These are phyloP conservation scores for Drosophila baimaii DNA, from an alignment of 1,140 invertebrate species.

Conservation along the genomic window DNA sequence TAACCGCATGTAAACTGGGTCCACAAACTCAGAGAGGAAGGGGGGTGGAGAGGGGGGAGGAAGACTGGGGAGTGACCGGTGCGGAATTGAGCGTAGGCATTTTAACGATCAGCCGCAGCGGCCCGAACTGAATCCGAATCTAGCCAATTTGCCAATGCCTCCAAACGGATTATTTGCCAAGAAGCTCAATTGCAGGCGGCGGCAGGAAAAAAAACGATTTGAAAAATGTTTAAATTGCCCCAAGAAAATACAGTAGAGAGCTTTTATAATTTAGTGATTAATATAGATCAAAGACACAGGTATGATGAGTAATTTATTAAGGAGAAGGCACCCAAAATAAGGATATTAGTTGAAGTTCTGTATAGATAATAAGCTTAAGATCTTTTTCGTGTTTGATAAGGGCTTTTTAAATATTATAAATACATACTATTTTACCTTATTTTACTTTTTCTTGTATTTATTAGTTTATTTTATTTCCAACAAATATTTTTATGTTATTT, in stretches of 20 bases:
- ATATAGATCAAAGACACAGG: not conserved
- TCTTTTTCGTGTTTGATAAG: too few relatives aligned
- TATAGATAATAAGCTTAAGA: too few relatives aligned
- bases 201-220: constrained; percentile 38
- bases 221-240: constrained; percentile 14
- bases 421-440: too few relatives aligned
- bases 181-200: constrained; percentile 28
- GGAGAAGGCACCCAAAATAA: not conserved
- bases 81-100: constrained; percentile 53
- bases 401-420: too few relatives aligned
- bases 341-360: not conserved
- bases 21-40: constrained; percentile 6
- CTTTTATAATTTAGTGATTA: constrained; percentile 15
- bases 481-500: too few relatives aligned
- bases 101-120: constrained; percentile 53
- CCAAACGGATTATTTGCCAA: constrained; percentile 36
- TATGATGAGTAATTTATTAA: not conserved
- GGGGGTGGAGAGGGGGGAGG: not conserved
- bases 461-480: too few relatives aligned
- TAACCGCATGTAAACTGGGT: constrained; percentile 73
- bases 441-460: too few relatives aligned
- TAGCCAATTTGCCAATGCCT: constrained; percentile 59
- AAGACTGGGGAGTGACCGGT: constrained; percentile 13
- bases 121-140: constrained; percentile 21
- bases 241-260: not conserved